Evolutionary conservation across 2,113 vertebrate genomes (phyloP), one percentile per base, ranked within the genome.

Genomic region (Poeciliopsis prolifica): DNA sequence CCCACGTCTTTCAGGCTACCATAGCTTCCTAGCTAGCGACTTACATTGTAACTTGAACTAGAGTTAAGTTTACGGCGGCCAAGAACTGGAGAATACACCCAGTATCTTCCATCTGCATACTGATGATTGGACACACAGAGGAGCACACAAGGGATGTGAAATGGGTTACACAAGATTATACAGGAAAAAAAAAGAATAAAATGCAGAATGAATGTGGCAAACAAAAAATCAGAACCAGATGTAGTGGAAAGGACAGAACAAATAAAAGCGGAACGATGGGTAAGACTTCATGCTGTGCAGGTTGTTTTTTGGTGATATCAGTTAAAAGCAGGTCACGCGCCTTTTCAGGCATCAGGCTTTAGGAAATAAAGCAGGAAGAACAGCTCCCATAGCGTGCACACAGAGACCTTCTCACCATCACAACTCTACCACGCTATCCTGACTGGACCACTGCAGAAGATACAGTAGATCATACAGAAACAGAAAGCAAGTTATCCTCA

Each of bases 21-120:
- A 69, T 12, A 4, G 54, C 79, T 83, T 88, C 72, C 64, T 58
- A 14, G 19, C 48, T 13, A 58, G 73, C 31, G 58, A 95, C 94
- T 95, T 94, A 94, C 94, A 71, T 86, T 91, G 80, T 78, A 83
- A 81, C 90, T 90, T 12, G 82, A 91, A 86, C 91, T 92, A 79
- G 92, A 93, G 87, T 92, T 94, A 84, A 93, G 91, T 76, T 93
- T 93, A 92, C 94, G 94, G 75, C 95, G 95, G 89, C 92, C 95
- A 86, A 93, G 93, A 88, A 94, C 92, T 72, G 97, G 97, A 83
- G 97, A 98, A 86, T 96, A 98, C 92, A 98, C 96, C 97, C 97
- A 98, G 91, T 97, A 97, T 92, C 95, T 96, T 92, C 97, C 97
- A 81, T 97, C 96, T 75, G 96, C 95, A 92, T 97, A 98, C 98